Conservation (phyloP, 2,113 vertebrate species). For the Sitta europaea region DNA sequence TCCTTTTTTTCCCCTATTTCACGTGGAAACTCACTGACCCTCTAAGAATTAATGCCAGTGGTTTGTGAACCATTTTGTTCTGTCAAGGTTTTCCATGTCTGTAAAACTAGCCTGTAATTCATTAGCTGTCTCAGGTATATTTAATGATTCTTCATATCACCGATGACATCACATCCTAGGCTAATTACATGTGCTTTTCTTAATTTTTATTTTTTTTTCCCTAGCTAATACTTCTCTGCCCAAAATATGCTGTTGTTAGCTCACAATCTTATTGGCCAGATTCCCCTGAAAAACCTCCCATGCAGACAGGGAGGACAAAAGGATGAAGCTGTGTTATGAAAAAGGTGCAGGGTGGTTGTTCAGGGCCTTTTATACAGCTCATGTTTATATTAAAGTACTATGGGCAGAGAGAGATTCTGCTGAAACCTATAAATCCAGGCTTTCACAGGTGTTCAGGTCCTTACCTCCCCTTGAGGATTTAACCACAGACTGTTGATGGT, state of each 20-base stretch:
- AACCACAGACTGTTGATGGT: neutral
- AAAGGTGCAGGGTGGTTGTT: neutral
- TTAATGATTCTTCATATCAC: neutral
- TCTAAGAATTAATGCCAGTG: neutral
- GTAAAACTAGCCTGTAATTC: neutral
- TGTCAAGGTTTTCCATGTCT: neutral
- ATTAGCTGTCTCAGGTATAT: neutral
- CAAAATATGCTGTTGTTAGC: neutral
- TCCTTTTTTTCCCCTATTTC: neutral
- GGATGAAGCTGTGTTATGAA: neutral
- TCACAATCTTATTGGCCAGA: neutral
- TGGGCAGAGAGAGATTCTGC: neutral
- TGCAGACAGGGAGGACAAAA: neutral
- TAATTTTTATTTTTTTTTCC: neutral
- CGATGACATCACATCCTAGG: neutral
- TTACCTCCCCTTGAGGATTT: neutral
- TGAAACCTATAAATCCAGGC: neutral
- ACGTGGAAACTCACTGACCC: neutral
- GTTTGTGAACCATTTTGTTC: neutral
- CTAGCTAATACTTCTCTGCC: neutral
- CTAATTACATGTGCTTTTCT: neutral
- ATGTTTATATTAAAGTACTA: neutral
- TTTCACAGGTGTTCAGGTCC: neutral
- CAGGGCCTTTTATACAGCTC: neutral
- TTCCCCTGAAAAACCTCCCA: neutral